These are phyloP conservation scores for Lacanobia oleracea DNA, from an alignment of 2,888 invertebrate species.

Conservation along the genomic window DNA sequence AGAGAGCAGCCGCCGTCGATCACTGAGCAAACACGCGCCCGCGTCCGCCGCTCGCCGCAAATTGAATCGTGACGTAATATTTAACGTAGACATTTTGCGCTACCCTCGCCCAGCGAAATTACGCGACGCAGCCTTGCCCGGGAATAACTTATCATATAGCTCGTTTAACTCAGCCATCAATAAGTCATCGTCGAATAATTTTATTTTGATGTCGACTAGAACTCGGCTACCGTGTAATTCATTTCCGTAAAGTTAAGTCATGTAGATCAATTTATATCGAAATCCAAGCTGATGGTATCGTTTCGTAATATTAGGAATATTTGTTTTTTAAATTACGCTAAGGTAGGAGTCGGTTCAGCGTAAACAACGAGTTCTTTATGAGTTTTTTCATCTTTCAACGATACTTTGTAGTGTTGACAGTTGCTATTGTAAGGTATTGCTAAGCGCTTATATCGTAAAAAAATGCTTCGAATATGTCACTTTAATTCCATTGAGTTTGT, in stretches of 20 bases:
- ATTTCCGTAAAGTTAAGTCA: constrained; percentile 66
- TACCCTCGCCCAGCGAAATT: constrained; percentile 72
- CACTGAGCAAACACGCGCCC: constrained; percentile 64
- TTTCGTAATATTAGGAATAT: constrained; percentile 32
- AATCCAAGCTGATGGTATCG: constrained; percentile 52
- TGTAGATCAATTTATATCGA: constrained; percentile 62
- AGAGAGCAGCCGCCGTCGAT: constrained; percentile 45
- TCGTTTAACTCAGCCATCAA: constrained; percentile 78
- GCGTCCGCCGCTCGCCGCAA: constrained; percentile 69
- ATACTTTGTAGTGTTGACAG: constrained; percentile 26
- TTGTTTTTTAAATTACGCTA: constrained; percentile 52
- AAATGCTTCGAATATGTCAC: not conserved
- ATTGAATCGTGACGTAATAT: constrained; percentile 78
- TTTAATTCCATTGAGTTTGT: constrained; percentile 13
- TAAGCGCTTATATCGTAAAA: constrained; percentile 7
- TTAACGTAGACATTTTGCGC: constrained; percentile 76
- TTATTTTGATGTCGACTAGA: constrained; percentile 74
- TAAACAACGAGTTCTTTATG: constrained; percentile 23
- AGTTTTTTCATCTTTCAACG: constrained; percentile 33
- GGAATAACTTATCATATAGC: constrained; percentile 78
- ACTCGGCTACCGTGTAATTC: constrained; percentile 68
- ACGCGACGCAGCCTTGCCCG: constrained; percentile 72
- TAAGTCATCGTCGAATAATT: constrained; percentile 76
- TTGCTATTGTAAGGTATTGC: constrained; percentile 3
- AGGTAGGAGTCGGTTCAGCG: constrained; percentile 22